Conservation (phyloP, 2,888 invertebrate species). For the Archips crataeganus region DNA sequence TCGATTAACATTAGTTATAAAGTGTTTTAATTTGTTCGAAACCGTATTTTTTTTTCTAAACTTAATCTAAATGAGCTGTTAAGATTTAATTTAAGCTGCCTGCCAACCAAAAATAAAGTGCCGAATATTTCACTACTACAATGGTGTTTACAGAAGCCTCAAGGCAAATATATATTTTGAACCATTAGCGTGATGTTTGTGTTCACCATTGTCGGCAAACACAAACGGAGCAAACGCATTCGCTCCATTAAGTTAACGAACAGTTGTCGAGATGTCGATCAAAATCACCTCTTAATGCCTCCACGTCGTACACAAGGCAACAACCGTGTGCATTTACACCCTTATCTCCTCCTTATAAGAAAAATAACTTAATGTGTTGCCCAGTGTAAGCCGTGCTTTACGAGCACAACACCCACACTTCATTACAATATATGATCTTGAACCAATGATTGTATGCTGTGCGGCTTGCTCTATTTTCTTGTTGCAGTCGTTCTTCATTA, state of each 20-base stretch:
- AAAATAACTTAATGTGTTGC: background rate
- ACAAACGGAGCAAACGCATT: conserved; percentile 71
- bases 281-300: conserved; percentile 79
- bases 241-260: conserved; percentile 84
- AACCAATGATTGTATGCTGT: conserved; percentile 40
- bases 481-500: conserved; percentile 37
- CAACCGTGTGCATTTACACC: background rate
- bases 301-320: conserved; percentile 35
- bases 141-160: background rate
- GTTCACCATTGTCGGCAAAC: conserved; percentile 55
- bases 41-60: background rate
- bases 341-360: conserved; percentile 23
- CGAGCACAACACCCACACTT: conserved; percentile 77
- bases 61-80: background rate
- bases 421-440: conserved; percentile 63
- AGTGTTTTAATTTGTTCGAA: too few relatives aligned
- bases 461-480: conserved; percentile 38
- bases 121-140: background rate
- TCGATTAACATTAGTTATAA: background rate
- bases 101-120: background rate
- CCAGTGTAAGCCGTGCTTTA: conserved; percentile 64
- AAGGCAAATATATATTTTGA: conserved; percentile 23
- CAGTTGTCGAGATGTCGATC: conserved; percentile 85
- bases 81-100: background rate
- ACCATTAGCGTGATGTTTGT: conserved; percentile 49